Percentiles rank a stretch among this genome's conserved stretches.
Evolutionary conservation across 2,797 vertebrate species (phyloP).

Genomic region (Zalophus californianus): DNA sequence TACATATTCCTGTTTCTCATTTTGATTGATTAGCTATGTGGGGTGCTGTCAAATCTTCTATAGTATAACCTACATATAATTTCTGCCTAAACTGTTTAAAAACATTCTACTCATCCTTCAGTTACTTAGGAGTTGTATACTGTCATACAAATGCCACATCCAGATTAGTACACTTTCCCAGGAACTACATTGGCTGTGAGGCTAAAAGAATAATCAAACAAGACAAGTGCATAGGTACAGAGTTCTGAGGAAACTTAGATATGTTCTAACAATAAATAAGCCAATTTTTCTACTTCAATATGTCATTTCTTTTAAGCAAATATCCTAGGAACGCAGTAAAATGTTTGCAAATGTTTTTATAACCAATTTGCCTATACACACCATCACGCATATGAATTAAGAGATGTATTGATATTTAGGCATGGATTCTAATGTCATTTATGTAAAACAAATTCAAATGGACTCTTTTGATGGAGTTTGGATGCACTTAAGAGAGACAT

Average conservation of each 20-base stretch:
- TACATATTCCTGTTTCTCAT: neutral
- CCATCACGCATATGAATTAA: neutral
- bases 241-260: neutral
- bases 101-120: slow-evolving; percentile 26
- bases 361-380: neutral
- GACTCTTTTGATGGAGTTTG: neutral
- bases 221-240: neutral
- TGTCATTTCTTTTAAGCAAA: neutral
- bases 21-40: slow-evolving; percentile 60
- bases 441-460: neutral
- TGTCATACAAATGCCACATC: neutral
- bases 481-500: neutral
- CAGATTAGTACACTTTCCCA: neutral
- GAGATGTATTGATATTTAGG: neutral
- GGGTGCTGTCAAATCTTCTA: slow-evolving; percentile 28
- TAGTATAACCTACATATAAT: slow-evolving; percentile 23
- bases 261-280: neutral
- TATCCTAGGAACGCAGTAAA: neutral
- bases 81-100: slow-evolving; percentile 51
- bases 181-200: neutral
- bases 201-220: neutral
- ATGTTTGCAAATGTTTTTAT: neutral
- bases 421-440: neutral
- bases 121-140: neutral
- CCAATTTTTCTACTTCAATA: neutral